A percentile compares a stretch with the other conserved stretches of the same genome.
Evolutionary conservation across 2,888 invertebrate species (phyloP).

Genomic region (Lumbricus terrestris): DNA sequence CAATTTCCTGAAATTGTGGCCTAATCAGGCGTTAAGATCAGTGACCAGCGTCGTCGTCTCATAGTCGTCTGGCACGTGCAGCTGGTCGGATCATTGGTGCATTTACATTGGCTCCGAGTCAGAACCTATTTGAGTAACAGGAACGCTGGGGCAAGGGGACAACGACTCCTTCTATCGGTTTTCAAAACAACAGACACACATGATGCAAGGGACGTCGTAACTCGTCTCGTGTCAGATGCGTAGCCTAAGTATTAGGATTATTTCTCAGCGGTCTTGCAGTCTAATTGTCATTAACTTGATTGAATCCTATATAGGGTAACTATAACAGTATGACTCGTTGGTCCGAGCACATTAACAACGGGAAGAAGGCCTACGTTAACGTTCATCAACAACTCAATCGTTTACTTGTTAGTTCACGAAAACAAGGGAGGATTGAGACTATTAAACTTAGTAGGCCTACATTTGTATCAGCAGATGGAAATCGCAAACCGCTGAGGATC

Average conservation of each 20-base stretch:
- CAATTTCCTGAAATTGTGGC: neutral
- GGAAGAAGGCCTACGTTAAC: too few relatives aligned
- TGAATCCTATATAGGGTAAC: neutral
- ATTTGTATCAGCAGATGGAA: too few relatives aligned
- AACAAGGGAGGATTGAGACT: too few relatives aligned
- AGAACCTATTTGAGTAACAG: neutral
- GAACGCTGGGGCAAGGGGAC: too few relatives aligned
- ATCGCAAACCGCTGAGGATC: too few relatives aligned
- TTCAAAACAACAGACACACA: neutral
- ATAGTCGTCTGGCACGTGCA: neutral
- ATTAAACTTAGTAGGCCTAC: too few relatives aligned
- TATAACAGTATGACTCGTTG: neutral
- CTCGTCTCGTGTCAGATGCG: neutral
- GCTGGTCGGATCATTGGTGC: neutral
- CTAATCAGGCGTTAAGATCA: constrained; percentile 3
- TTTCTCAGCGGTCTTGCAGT: neutral
- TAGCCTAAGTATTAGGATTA: too few relatives aligned
- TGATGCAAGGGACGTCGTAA: neutral
- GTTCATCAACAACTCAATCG: too few relatives aligned
- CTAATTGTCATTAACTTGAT: neutral
- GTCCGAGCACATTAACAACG: too few relatives aligned
- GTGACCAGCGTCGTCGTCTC: neutral
- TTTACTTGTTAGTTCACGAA: too few relatives aligned
- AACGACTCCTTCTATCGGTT: neutral
- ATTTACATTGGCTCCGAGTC: neutral